Conservation (phyloP, 1,140 invertebrate species). For the Mesaphorura yosii region DNA sequence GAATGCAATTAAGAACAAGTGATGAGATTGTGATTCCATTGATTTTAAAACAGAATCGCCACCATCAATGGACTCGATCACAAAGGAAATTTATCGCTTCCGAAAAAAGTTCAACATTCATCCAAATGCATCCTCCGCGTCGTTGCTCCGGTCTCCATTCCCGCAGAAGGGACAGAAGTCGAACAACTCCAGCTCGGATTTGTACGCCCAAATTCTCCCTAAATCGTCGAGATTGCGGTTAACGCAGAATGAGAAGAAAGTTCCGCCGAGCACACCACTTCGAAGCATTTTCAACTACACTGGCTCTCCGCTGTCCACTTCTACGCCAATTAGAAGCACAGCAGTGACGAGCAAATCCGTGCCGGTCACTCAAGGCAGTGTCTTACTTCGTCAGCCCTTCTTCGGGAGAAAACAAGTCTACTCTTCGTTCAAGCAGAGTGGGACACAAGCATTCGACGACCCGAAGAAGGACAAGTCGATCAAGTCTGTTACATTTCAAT, state of each 20-base stretch:
- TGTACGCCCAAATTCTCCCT: too few relatives aligned
- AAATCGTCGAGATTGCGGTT: too few relatives aligned
- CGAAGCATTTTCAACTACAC: not conserved
- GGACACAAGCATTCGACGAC: not conserved
- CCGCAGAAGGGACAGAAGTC: too few relatives aligned
- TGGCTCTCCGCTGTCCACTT: not conserved
- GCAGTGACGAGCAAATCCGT: not conserved
- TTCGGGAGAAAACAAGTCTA: not conserved
- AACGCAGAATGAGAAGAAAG: too few relatives aligned
- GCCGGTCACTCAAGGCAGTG: not conserved
- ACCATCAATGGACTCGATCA: conserved; percentile 31
- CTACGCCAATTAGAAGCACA: conserved; percentile 2
- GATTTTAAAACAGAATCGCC: conserved; percentile 31
- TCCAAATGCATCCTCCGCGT: conserved; percentile 16
- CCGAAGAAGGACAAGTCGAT: not conserved
- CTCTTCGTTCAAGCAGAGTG: not conserved
- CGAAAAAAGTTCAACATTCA: conserved; percentile 31
- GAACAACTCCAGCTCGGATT: too few relatives aligned
- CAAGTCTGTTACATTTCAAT: not conserved
- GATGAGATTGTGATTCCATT: too few relatives aligned
- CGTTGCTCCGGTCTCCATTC: not conserved
- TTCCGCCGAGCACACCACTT: too few relatives aligned
- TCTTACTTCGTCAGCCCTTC: not conserved
- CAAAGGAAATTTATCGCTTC: conserved; percentile 31
- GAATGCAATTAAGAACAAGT: too few relatives aligned